Evolutionary conservation across 1,140 invertebrate genomes (phyloP).

Genomic region (Atta texana): DNA sequence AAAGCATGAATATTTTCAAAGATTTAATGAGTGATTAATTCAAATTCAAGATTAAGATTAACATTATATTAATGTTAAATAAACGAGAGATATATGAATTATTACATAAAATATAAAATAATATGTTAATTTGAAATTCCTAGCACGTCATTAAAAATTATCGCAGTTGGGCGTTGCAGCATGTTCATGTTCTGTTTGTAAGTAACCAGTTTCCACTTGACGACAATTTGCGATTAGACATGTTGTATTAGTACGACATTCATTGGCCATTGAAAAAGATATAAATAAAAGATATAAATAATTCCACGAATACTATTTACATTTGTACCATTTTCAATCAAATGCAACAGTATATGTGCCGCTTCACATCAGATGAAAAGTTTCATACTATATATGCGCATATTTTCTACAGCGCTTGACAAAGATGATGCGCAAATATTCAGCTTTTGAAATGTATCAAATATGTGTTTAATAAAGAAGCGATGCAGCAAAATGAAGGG

Average conservation of each 20-base stretch:
- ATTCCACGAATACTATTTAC: conserved; percentile 5
- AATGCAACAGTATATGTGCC: conserved; percentile 22
- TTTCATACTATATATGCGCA: not conserved
- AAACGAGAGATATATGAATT: not conserved
- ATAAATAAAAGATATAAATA: conserved; percentile 19
- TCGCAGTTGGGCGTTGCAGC: not conserved
- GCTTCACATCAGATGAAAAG: conserved; percentile 49
- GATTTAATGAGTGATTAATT: not conserved
- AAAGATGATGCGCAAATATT: conserved; percentile 56
- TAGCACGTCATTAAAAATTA: no score
- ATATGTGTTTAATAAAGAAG: conserved; percentile 54
- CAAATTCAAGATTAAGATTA: not conserved
- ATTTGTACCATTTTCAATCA: conserved; percentile 55
- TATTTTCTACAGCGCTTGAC: conserved; percentile 50
- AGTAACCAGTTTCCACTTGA: conserved; percentile 7
- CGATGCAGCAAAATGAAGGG: not conserved
- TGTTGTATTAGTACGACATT: conserved; percentile 23
- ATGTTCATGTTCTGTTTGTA: not conserved
- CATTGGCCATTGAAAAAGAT: not conserved
- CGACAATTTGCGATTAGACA: conserved; percentile 64
- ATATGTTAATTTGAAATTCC: no score
- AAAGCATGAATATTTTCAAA: not conserved
- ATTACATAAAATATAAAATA: conserved; percentile 1
- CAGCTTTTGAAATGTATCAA: conserved; percentile 60
- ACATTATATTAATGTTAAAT: not conserved